Base-by-base conservation (phyloP, 2,888 invertebrate genomes). In the Nephrotoma appendiculata region DNA sequence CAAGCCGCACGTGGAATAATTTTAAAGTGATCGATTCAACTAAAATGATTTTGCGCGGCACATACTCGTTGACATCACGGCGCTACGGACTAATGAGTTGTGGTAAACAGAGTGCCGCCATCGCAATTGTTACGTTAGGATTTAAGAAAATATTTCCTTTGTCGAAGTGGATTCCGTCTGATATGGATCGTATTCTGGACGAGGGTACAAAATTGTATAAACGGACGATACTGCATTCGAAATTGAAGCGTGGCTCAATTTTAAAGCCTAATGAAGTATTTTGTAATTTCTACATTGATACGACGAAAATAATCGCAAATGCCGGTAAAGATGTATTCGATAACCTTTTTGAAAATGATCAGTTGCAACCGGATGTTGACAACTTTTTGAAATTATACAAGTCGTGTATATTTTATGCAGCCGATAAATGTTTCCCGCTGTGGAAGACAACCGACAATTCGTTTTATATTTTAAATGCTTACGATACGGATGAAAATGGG, bases 251-350 rank as follows among this genome's bases (percentile, higher is more conserved):
- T 6, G 87, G 87, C 15, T 87, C 88, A 84, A 86, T 45, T 41
- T 71, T 89, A 15, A 88, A 87, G 7, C 88, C 88, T n/a, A 86
- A 88, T 52, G 88, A 89, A 45, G 88, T 89, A 0, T 88, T 87
- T 86, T 88, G 88, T 4, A 88, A 87, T 42, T 88, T 89, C 84
- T 87, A 88, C 71, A 86, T 89, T 12, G 88, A 87, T 83, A 42
- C 12, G 0, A 86, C 87, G 48, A 88, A 88, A 86, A 87, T 88
- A 2, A 88, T 88, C 7, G 87, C 89, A 5, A 86, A 88, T 7
- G 87, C 89, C 2, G 86, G 87, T 45, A 41, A 87, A 19, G 42
- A 87, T 86, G 86, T 71, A 83, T 19, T 87, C 7, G 71, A 31
- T 0, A 87, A 86, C 86, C 86, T 86, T 6, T 52, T 87, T 52